Evolutionary conservation across 2,888 invertebrate species (phyloP).

Genomic region (Adelphocoris suturalis): DNA sequence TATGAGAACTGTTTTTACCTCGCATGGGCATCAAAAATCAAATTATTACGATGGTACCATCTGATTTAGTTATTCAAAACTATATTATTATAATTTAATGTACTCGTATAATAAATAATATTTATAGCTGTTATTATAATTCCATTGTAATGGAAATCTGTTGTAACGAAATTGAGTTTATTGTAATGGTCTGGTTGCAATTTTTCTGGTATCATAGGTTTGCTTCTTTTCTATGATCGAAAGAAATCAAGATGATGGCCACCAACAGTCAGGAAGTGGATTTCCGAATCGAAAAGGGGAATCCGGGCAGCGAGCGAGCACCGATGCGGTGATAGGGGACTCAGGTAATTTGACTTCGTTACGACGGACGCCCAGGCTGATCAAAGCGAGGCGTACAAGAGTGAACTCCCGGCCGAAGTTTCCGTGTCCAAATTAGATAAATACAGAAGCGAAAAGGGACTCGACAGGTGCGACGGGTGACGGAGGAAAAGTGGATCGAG

Average conservation of each 20-base stretch:
- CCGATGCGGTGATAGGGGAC: conserved; percentile 36
- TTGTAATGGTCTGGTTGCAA: too few species aligned
- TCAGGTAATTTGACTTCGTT: conserved; percentile 59
- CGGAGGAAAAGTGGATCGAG: neutral
- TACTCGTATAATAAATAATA: too few species aligned
- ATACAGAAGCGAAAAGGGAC: conserved; percentile 9
- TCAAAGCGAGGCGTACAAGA: conserved; percentile 51
- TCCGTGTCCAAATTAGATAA: conserved; percentile 47
- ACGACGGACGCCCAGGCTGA: conserved; percentile 56
- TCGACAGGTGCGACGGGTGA: neutral
- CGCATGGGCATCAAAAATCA: too few species aligned
- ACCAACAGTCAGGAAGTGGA: conserved; percentile 21
- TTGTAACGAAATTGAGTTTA: too few species aligned
- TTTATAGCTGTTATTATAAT: too few species aligned
- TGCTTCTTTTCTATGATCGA: neutral
- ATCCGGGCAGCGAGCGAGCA: neutral
- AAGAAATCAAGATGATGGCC: neutral
- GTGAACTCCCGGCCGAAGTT: conserved; percentile 49
- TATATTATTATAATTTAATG: too few species aligned
- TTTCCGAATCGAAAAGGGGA: conserved; percentile 11
- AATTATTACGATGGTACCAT: too few species aligned
- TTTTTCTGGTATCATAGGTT: neutral
- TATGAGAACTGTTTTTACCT: too few species aligned
- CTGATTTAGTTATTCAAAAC: too few species aligned
- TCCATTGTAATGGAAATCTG: too few species aligned